Base-by-base conservation (phyloP, 2,797 vertebrate species). In the Paedocypris micromegethes region DNA sequence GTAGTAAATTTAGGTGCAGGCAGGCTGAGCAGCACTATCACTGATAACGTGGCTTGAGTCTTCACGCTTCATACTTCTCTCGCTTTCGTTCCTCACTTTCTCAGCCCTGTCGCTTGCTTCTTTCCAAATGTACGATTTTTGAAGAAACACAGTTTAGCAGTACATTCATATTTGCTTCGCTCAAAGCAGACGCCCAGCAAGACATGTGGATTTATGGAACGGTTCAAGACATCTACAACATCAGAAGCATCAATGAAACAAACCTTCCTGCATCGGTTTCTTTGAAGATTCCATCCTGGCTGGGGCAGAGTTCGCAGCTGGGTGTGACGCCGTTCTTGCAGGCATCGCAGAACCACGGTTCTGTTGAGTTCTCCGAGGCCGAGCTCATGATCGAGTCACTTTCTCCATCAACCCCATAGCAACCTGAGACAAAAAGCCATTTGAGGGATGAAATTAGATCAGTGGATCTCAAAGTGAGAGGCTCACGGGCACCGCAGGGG, bases 351-450 rank as follows among this genome's bases (percentile, higher is more conserved):
- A 99, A 99, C 97, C 97, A 99, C 0, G 97, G 97, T 77, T 99
- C 97, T 0, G 97, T 99, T 3, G 97, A 99, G 72, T 99, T 98
- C 86, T 99, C 97, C 2, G 97, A 99, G 67, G 97, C 94, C 0
- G 97, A 99, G 80, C 96, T 98, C 95, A 99, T 99, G 79, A 99
- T 98, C 3, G 95, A 98, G 82, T 99, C 97, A 40, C 97, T 99
- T 79, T 99, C 97, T 0, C 96, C 97, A 64, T 98, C 96, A 42
- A 99, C 97, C 9, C 97, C 97, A 3, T 99, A 99, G 78, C 97
- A 99, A 73, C 96, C 97, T 99, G 79, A 9, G 42, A 83, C 3
- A 78, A 0, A 4, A 50, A n/a, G 64, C 75, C 9, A 40, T 2
- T 63, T 3, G 2, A 5, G 23, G 23, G 1, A 23, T 1, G 23